phyloP scores from a whole-genome alignment of 2,113 vertebrate species.

The Eupsittula cactorum region DNA sequence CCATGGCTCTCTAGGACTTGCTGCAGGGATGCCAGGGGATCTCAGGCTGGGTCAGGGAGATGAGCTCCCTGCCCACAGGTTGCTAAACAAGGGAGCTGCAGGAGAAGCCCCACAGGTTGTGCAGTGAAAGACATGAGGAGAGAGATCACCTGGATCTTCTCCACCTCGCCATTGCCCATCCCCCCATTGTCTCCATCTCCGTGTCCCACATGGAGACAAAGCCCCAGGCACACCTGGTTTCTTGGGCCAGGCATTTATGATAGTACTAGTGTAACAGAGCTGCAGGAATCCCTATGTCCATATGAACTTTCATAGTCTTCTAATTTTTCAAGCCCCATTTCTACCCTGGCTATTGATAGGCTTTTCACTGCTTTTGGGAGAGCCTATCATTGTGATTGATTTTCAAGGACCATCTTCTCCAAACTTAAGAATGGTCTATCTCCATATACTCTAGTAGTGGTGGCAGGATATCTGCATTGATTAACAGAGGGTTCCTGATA shows the following conservation, averaged over 20 bases:
- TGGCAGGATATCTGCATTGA: background rate
- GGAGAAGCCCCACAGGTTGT: background rate
- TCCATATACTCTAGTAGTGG: background rate
- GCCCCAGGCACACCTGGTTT: slow-evolving; percentile 64
- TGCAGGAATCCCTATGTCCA: slow-evolving; percentile 85
- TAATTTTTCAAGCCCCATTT: slow-evolving; percentile 90
- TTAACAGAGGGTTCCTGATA: background rate
- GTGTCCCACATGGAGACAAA: background rate
- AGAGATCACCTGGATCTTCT: background rate
- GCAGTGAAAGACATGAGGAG: background rate
- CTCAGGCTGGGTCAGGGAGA: background rate
- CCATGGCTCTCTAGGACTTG: background rate
- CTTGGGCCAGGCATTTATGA: slow-evolving; percentile 85
- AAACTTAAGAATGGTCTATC: background rate
- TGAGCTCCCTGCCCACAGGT: background rate
- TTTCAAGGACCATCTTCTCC: background rate
- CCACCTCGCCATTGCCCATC: background rate
- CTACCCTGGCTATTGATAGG: slow-evolving; percentile 88
- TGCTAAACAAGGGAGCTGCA: background rate
- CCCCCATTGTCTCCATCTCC: background rate
- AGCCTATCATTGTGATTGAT: slow-evolving; percentile 79
- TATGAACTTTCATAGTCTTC: slow-evolving; percentile 88
- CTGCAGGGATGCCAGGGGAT: background rate
- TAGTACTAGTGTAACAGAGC: slow-evolving; percentile 87
- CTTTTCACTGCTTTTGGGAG: slow-evolving; percentile 87